These are phyloP conservation scores for Pedionomus torquatus DNA, from an alignment of 2,113 vertebrate genomes.

Conservation along the genomic window DNA sequence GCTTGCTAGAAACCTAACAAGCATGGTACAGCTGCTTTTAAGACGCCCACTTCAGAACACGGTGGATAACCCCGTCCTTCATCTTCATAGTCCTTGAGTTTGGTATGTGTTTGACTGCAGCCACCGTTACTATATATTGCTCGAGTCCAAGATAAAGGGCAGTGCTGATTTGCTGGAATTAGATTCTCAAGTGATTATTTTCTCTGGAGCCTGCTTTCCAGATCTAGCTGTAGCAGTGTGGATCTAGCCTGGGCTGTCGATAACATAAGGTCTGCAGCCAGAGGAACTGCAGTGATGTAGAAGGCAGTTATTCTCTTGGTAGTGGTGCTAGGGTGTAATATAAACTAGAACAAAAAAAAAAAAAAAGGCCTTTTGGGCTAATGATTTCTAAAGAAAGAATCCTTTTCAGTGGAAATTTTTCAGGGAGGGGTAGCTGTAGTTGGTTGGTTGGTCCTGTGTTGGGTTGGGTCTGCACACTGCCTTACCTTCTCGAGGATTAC, in stretches of 20 bases:
- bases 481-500: neutral
- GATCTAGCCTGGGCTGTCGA: neutral
- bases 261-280: neutral
- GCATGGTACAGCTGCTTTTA: neutral
- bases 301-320: neutral
- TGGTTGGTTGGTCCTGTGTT: neutral
- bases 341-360: neutral
- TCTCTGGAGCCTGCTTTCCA: neutral
- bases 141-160: neutral
- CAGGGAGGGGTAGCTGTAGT: neutral
- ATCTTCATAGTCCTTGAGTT: neutral
- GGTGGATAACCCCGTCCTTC: neutral
- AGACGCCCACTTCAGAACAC: neutral
- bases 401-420: neutral
- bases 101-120: neutral
- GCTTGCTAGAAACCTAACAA: neutral
- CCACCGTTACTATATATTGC: neutral
- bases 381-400: neutral
- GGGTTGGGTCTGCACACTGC: neutral
- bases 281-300: neutral
- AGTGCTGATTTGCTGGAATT: neutral
- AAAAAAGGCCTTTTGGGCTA: neutral
- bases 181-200: neutral
- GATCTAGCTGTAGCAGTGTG: neutral
- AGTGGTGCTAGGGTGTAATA: neutral